Evolutionary conservation across 1,140 invertebrate species (phyloP), one percentile per base, ranked within the genome.

Genomic region (Homalodisca vitripennis): DNA sequence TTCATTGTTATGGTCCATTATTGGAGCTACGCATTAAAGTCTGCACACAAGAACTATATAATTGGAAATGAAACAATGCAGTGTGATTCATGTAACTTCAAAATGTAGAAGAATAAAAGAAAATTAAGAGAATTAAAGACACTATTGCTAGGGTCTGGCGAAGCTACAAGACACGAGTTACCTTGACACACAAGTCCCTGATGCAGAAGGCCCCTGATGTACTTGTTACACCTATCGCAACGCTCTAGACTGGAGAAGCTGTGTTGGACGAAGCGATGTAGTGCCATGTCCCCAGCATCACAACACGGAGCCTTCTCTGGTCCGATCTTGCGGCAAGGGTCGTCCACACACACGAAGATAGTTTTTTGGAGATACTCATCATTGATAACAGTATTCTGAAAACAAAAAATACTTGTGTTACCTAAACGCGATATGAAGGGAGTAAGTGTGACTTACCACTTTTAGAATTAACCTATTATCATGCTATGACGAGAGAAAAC

Each of bases 221-320:
- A 90, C 79, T 89, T 89, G 77, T 89, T 85, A 81, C 91, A 93
- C 79, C 89, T 87, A 78, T 89, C 87, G 80, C 91, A 93, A 72
- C 84, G 82, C 78, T 91, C 85, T 14, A 75, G 48, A 34, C 27
- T 67, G 27, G 67, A 62, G 51, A 69, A 72, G 41, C 62, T 66
- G 26, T 72, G 64, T 48, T 66, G 66, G 20, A 55, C 41, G 30
- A 72, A 48, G 32, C 51, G 63, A 66, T 72, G 71, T 53, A 53
- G 48, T 17, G 60, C 66, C 34, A 67, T 10, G 46, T 48, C 48
- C 3, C 24, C 30, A 26, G 32, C 29, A 29, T 67, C 66, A 46
- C 26, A 29, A 24, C 48, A 48, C 12, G 48, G n/a, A 31, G 41
- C 66, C 13, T 30, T 30, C 17, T 34, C 55, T 30, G 48, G 6